Evolutionary conservation across 2,888 invertebrate species (phyloP), one percentile per base, ranked within the genome.

Genomic region (Palloptera scutellata): DNA sequence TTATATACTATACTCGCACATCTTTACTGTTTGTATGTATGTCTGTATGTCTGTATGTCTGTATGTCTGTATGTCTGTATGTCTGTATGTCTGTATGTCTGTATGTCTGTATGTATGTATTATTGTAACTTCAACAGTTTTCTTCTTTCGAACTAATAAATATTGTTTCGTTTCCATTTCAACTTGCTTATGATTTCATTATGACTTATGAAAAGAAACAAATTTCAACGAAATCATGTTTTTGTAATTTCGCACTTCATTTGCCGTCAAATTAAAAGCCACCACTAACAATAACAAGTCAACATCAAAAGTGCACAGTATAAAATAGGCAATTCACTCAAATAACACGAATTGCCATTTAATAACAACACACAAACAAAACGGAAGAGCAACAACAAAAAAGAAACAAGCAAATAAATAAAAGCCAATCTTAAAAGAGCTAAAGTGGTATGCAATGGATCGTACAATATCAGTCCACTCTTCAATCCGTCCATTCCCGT

Each of bases 221-320:
- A 48, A 48, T 15, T 48, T 15, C 48, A 48, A 48, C 48, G 45
- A 48, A 30, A 30, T 61, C 45, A 54, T 66, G 66, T 60, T 68
- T 68, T 68, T 60, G 48, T 64, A 70, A 70, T 67, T 68, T 69
- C 71, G 55, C 69, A 71, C 70, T 73, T 73, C 67, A 71, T 71
- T 73, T 65, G 68, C 59, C 66, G 65, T 71, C 68, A 69, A 73
- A 71, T 71, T 67, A 66, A 71, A 71, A 71, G 53, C 15, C 52
- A 45, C 59, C 62, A 20, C 41, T 45, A n/a, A 59, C 41, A 42
- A 12, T 4, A 30, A 61, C 17, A 19, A 30, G 48, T 13, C 48
- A 48, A 4, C 48, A 13, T 5, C 13, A 15, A 48, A 5, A n/a
- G 45, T 13, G 43, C 19, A 48, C 20, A 13, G 15, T 48, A 48